Evolutionary conservation across 2,888 invertebrate genomes (phyloP).

Genomic region (Salticus scenicus): DNA sequence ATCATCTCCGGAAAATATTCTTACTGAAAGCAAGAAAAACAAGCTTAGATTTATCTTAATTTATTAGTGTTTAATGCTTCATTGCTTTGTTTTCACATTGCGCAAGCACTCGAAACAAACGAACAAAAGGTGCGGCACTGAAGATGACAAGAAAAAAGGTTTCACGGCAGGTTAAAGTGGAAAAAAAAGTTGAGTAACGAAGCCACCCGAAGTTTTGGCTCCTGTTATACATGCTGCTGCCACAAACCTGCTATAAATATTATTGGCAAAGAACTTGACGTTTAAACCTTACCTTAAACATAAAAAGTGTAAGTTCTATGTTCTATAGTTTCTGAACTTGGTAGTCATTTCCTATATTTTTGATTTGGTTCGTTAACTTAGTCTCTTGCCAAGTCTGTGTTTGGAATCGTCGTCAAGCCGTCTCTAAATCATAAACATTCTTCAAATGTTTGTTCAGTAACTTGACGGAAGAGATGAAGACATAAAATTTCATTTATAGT

Average conservation of each 20-base stretch:
- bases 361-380: constrained; percentile 28
- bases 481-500: too few relatives aligned
- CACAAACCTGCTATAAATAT: constrained; percentile 57
- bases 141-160: constrained; percentile 32
- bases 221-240: constrained; percentile 33
- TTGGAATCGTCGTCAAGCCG: constrained; percentile 3
- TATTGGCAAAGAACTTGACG: constrained; percentile 60
- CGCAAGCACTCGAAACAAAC: not conserved
- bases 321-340: constrained; percentile 34
- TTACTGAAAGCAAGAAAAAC: too few relatives aligned
- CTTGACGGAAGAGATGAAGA: too few relatives aligned
- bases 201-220: constrained; percentile 60
- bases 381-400: not conserved
- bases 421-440: constrained; percentile 33
- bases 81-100: constrained; percentile 4
- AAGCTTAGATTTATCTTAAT: not conserved
- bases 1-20: too few relatives aligned
- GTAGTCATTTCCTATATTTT: constrained; percentile 5
- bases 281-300: constrained; percentile 25
- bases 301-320: constrained; percentile 45
- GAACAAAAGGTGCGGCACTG: not conserved
- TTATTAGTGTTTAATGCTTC: constrained; percentile 1
- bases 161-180: not conserved
- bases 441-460: not conserved
- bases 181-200: constrained; percentile 2